These are phyloP conservation scores for Danio tinwini DNA, from an alignment of 2,797 vertebrate genomes.

Conservation along the genomic window DNA sequence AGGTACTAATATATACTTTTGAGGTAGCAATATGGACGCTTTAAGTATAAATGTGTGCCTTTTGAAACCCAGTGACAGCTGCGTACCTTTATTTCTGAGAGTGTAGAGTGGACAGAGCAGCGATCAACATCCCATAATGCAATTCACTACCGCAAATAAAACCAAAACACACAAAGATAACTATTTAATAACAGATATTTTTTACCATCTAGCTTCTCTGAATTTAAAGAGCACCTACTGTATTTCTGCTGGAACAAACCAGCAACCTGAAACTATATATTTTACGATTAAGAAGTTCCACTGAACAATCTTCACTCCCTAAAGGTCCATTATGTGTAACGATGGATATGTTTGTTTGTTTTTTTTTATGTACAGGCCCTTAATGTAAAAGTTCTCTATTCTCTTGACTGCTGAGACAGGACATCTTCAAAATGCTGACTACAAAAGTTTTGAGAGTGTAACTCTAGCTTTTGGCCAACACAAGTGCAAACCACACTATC, in stretches of 20 bases:
- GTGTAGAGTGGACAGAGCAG: no score
- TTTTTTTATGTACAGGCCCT: neutral
- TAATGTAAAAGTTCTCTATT: neutral
- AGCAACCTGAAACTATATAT: neutral
- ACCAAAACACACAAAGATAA: no score
- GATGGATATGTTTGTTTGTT: neutral
- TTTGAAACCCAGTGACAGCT: no score
- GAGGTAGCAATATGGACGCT: no score
- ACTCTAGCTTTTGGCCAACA: neutral
- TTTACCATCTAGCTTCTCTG: no score
- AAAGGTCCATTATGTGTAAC: neutral
- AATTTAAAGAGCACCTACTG: no score
- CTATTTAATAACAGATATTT: no score
- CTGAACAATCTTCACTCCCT: constrained; percentile 4
- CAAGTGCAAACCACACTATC: neutral
- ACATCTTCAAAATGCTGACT: neutral
- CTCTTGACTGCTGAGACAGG: neutral
- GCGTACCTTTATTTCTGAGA: no score
- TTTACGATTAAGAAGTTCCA: neutral
- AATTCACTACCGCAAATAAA: no score
- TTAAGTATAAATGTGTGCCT: no score
- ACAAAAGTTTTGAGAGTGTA: neutral
- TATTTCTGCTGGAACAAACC: neutral
- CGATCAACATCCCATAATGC: no score
- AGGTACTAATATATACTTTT: no score